Evolutionary conservation across 2,888 invertebrate genomes (phyloP).

Genomic region (Hyposoter didymator): DNA sequence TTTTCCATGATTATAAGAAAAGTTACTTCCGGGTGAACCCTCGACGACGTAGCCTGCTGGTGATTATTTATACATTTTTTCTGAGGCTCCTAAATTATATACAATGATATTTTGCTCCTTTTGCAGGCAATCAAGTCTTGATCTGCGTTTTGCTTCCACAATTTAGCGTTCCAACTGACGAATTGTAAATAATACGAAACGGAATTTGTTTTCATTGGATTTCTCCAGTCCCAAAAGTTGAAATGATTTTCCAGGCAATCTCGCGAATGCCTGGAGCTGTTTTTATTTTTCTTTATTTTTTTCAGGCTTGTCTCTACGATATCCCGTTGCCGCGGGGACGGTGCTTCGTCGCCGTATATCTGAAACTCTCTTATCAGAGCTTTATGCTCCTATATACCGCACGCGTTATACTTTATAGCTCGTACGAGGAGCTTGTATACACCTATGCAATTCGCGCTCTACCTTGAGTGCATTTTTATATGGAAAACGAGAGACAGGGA

Average conservation of each 20-base stretch:
- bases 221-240: slow-evolving; percentile 6
- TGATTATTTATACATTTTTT: too few relatives aligned
- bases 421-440: slow-evolving; percentile 57
- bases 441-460: slow-evolving; percentile 46
- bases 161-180: too few relatives aligned
- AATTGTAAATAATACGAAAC: too few relatives aligned
- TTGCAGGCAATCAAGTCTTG: too few relatives aligned
- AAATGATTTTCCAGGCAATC: slow-evolving; percentile 32
- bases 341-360: slow-evolving; percentile 72
- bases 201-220: neutral
- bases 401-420: slow-evolving; percentile 80
- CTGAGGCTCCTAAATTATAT: too few relatives aligned
- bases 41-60: too few relatives aligned
- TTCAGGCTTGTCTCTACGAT: slow-evolving; percentile 12
- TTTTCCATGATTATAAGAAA: too few relatives aligned
- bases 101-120: too few relatives aligned
- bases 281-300: slow-evolving; percentile 46
- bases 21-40: too few relatives aligned
- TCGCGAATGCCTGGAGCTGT: slow-evolving; percentile 27
- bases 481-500: slow-evolving; percentile 1
- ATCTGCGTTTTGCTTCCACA: too few relatives aligned
- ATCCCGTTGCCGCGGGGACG: slow-evolving; percentile 55
- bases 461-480: slow-evolving; percentile 30
- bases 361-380: slow-evolving; percentile 78
- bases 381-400: slow-evolving; percentile 79